These are phyloP conservation scores for Eupithecia inturbata DNA, from an alignment of 2,888 invertebrate species.

Conservation along the genomic window DNA sequence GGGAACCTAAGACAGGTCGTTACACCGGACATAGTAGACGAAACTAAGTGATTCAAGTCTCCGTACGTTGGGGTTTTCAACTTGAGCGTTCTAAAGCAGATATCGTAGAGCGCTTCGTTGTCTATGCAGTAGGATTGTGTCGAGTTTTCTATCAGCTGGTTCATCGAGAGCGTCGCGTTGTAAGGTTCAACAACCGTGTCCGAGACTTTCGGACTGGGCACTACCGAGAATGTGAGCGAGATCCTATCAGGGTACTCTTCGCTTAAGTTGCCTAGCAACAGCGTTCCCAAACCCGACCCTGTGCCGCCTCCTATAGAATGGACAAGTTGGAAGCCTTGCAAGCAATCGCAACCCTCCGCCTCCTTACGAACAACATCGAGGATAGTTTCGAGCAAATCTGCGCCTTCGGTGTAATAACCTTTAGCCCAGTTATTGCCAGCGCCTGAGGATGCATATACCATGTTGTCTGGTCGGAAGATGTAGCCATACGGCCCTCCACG, in stretches of 20 bases:
- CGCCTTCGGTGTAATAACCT: conserved; percentile 88
- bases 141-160: conserved; percentile 88
- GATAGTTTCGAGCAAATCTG: conserved; percentile 85
- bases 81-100: conserved; percentile 90
- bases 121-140: conserved; percentile 87
- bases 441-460: conserved; percentile 84
- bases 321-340: conserved; percentile 85
- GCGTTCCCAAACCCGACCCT: conserved; percentile 89
- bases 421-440: conserved; percentile 86
- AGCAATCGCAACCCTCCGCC: conserved; percentile 87
- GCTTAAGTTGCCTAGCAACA: conserved; percentile 86
- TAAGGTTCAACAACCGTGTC: conserved; percentile 87
- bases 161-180: conserved; percentile 87
- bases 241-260: conserved; percentile 90
- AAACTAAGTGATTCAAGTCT: conserved; percentile 86
- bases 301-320: conserved; percentile 90
- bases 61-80: conserved; percentile 89
- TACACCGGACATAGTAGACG: conserved; percentile 72
- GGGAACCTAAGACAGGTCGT: conserved; percentile 75
- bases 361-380: conserved; percentile 84
- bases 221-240: conserved; percentile 87
- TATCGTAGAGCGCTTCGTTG: conserved; percentile 90
- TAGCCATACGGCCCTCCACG: conserved; percentile 86
- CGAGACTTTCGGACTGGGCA: conserved; percentile 89
- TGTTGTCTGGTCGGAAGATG: conserved; percentile 89